Evolutionary conservation across 2,888 invertebrate genomes (phyloP).

Genomic region (Cataglyphis livida): DNA sequence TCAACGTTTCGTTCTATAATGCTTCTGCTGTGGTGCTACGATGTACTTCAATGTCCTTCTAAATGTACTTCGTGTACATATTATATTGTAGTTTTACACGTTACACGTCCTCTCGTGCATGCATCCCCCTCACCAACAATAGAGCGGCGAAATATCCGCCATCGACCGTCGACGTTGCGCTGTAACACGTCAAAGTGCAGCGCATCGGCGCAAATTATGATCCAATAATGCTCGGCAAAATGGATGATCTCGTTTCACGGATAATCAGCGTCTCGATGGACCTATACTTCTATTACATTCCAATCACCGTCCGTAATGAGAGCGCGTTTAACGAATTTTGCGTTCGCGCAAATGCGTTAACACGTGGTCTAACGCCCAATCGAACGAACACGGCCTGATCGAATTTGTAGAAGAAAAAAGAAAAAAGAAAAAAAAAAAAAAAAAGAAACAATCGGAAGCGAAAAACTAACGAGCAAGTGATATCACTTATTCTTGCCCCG

Average conservation of each 20-base stretch:
- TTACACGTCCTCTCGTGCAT: conserved; percentile 61
- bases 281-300: conserved; percentile 66
- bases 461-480: not conserved
- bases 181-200: conserved; percentile 51
- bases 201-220: conserved; percentile 62
- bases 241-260: conserved; percentile 69
- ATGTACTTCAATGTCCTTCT: conserved; percentile 71
- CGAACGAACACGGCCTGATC: not conserved
- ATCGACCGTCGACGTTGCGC: conserved; percentile 49
- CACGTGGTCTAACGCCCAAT: not conserved
- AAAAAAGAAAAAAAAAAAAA: not conserved
- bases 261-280: conserved; percentile 66
- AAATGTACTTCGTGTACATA: conserved; percentile 64
- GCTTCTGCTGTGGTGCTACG: conserved; percentile 71
- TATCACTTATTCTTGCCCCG: not conserved
- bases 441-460: not conserved
- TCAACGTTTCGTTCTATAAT: conserved; percentile 62
- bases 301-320: conserved; percentile 58
- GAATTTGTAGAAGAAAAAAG: not conserved
- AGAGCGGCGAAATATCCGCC: conserved; percentile 34
- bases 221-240: conserved; percentile 64
- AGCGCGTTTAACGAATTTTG: conserved; percentile 60
- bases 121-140: conserved; percentile 47
- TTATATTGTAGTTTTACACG: conserved; percentile 60
- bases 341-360: conserved; percentile 19